Conservation (phyloP, 2,113 vertebrate genomes). For the Peromyscus leucopus region DNA sequence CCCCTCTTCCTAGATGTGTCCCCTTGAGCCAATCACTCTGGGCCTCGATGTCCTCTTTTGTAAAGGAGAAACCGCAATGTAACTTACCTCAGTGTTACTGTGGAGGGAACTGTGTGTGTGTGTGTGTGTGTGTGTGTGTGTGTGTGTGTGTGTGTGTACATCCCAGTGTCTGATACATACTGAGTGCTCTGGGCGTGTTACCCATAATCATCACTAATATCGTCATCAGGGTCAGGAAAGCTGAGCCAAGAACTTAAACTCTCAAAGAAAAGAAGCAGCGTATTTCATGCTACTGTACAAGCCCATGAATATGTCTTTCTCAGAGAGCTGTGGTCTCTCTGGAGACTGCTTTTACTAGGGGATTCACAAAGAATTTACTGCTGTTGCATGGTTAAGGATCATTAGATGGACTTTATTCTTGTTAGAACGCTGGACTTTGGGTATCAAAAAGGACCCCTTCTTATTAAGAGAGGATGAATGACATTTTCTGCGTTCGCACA, state of each 20-base stretch:
- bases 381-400: slow-evolving; percentile 64
- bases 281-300: background rate
- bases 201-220: background rate
- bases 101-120: background rate
- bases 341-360: slow-evolving; percentile 24
- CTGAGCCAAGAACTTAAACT: slow-evolving; percentile 41
- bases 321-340: background rate
- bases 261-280: background rate
- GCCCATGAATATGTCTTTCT: slow-evolving; percentile 50
- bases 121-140: background rate
- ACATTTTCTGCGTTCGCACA: slow-evolving; percentile 79
- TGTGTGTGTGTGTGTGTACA: background rate
- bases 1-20: background rate
- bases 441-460: slow-evolving; percentile 80
- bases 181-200: background rate
- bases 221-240: background rate
- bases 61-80: background rate
- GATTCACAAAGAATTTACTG: slow-evolving; percentile 69
- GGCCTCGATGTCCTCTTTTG: background rate
- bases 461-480: slow-evolving; percentile 82
- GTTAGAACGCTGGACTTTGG: slow-evolving; percentile 71
- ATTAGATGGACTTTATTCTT: slow-evolving; percentile 67
- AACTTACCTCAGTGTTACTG: background rate
- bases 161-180: background rate
- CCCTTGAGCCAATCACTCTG: background rate